Evolutionary conservation across 2,888 invertebrate species (phyloP), one percentile per base, ranked within the genome.

Genomic region (Branchellion lobata): DNA sequence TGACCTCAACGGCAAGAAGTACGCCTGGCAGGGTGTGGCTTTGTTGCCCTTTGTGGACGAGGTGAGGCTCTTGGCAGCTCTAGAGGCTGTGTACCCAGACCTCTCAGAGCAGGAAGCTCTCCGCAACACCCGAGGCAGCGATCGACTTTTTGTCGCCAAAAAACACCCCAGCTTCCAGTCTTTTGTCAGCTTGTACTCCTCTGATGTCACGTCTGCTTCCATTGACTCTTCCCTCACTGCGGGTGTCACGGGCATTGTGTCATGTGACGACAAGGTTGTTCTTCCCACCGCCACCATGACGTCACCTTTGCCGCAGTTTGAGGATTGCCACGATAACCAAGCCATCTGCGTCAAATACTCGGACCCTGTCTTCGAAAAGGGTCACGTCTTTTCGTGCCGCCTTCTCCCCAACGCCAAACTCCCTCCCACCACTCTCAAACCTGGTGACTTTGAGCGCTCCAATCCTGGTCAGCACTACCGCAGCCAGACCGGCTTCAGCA

Each of bases 1-100:
- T 81, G 97, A 99, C 89, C 89, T 99, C 83, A 99, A 99, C 89
- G 99, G 99, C 47, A 99, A 99, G 89, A 98, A 96, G 88, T 98
- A 94, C 89, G 98, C 98, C 74, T 99, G 99, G 99, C 97, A 98
- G 89, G 89, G 88, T 84, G 99, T 99, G 0, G 99, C 98, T 0
- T 88, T 99, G 61, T 89, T 99, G 82, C 99, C 99, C 5, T 99
- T 99, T 88, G 98, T 99, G 0, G 97, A 99, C 84, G 98, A 99
- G 88, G 90, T 90, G 80, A 89, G 90, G 77, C 86, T 99, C 81
- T 90, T 97, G 78, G 93, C 94, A 86, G 94, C 96, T 0, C 88
- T 98, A 53, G 90, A 91, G 84, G 91, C 92, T 0, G 94, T 92
- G 83, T 96, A 98, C 85, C 89, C 90, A 0, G 89, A 91, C 79